Base-by-base conservation (phyloP, 2,113 vertebrate species). In the Dolichotis patagonum region DNA sequence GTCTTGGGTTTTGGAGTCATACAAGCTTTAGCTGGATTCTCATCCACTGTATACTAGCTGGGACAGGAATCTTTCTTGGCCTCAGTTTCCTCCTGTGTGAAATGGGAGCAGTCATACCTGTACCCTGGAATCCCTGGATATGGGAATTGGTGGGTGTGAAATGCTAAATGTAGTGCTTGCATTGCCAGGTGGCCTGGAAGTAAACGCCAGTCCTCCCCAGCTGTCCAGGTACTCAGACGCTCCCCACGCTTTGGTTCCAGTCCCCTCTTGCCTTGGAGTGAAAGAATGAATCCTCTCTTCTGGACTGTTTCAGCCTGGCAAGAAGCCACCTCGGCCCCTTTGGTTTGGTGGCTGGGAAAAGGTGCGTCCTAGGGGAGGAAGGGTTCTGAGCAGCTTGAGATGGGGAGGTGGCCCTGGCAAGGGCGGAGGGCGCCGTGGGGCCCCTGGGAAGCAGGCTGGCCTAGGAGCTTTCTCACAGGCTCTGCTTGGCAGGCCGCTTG, bases 401-500 rank as follows among this genome's bases (percentile, higher is more conserved):
- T 97, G 97, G 97, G 90, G 95, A 98, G 92, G 96, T 89, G 97
- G 94, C 95, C 95, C 97, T 98, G 98, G 97, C 98, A 98, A 97
- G 97, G 87, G 71, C 92, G 2, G 96, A 95, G 93, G 73, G 62
- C 81, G 26, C 85, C 85, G 67, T 94, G 90, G 93, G 86, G 75
- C 30, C 83, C 84, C 65, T 56, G 5, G 84, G 80, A 96, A 96
- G 95, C 14, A 88, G 97, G 73, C 96, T 93, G 96, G 97, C 95
- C 92, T 87, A 96, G 90, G 95, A 97, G 97, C 96, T 98, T 98
- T 98, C 98, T 98, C 98, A 98, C 98, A 98, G 98, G 94, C 98
- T 91, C 95, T 97, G 95, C 81, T 98, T 99, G 98, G 98, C 98
- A 98, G 97, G 96, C 98, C 83, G 96, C 98, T 98, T 98, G 97